A percentile compares a stretch with the other conserved stretches of the same genome.
Evolutionary conservation across 1,140 invertebrate species (phyloP).

Genomic region (Maniola jurtina): DNA sequence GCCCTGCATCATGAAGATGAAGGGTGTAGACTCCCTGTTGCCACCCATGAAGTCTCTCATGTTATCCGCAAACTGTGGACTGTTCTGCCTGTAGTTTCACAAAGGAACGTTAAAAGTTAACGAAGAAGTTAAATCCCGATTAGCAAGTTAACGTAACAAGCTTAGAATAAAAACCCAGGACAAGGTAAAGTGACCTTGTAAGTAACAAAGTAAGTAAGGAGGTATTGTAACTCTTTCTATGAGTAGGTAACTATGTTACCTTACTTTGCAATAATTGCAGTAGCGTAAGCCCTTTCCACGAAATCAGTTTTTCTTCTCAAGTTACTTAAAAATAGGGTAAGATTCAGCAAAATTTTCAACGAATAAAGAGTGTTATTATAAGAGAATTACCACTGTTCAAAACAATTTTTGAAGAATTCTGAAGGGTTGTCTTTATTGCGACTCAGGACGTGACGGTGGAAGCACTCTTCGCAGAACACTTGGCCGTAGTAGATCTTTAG

Average conservation of each 20-base stretch:
- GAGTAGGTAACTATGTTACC: too few species aligned
- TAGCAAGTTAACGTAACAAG: too few species aligned
- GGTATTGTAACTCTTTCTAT: too few species aligned
- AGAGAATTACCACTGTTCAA: slow-evolving; percentile 47
- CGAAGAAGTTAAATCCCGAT: neutral
- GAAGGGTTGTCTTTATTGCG: slow-evolving; percentile 54
- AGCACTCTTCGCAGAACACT: slow-evolving; percentile 69
- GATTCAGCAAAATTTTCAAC: neutral
- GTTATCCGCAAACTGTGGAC: slow-evolving; percentile 54
- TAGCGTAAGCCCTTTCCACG: too few species aligned
- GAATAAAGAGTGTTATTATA: neutral
- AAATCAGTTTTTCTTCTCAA: too few species aligned
- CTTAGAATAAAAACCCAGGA: too few species aligned
- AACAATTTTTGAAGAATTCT: slow-evolving; percentile 63
- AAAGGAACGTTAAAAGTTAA: neutral
- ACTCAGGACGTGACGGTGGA: slow-evolving; percentile 54
- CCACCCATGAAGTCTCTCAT: slow-evolving; percentile 61
- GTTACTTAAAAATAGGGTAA: too few species aligned
- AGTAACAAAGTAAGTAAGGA: too few species aligned
- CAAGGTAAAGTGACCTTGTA: too few species aligned
- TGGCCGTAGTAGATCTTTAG: slow-evolving; percentile 69
- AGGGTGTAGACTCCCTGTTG: slow-evolving; percentile 47
- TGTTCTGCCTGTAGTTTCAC: slow-evolving; percentile 43
- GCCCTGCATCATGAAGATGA: slow-evolving; percentile 64
- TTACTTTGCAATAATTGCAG: too few species aligned